Percentiles rank a stretch among this genome's conserved stretches.
Conservation (phyloP, 2,113 vertebrate species). For the Thermophis baileyi region DNA sequence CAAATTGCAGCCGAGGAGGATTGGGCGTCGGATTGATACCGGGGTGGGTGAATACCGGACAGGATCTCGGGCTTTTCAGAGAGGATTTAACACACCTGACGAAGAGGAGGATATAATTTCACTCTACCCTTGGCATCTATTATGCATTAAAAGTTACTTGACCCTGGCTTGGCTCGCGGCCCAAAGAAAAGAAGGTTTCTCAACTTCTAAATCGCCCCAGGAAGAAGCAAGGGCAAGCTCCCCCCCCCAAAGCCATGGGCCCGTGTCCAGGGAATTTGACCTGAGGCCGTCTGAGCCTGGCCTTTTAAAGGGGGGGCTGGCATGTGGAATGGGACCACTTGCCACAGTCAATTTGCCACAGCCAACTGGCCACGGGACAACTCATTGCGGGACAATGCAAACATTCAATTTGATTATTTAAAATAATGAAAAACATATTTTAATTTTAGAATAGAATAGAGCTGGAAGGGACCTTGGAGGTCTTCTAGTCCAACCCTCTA, state of each 20-base stretch:
- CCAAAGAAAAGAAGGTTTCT: not conserved
- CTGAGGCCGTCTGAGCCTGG: too few species aligned
- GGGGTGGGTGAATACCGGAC: not conserved
- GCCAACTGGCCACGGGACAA: too few species aligned
- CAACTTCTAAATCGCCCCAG: not conserved
- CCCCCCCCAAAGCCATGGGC: not conserved
- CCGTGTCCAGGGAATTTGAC: not conserved
- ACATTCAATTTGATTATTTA: not conserved
- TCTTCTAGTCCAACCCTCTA: too few species aligned
- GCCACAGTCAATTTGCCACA: too few species aligned
- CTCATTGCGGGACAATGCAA: not conserved
- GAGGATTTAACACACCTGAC: not conserved
- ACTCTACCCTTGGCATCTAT: not conserved
- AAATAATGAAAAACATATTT: too few species aligned
- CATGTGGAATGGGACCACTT: not conserved
- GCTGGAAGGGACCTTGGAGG: too few species aligned
- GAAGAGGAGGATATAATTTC: not conserved
- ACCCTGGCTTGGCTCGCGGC: not conserved
- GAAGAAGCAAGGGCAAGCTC: not conserved
- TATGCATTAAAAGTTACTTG: not conserved
- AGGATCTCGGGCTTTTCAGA: not conserved
- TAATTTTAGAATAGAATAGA: too few species aligned
- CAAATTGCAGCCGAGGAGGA: not conserved
- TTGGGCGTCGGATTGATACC: not conserved
- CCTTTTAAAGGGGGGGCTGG: too few species aligned